Evolutionary conservation across 2,113 vertebrate species (phyloP), one percentile per base, ranked within the genome.

Genomic region (Etia nguti): DNA sequence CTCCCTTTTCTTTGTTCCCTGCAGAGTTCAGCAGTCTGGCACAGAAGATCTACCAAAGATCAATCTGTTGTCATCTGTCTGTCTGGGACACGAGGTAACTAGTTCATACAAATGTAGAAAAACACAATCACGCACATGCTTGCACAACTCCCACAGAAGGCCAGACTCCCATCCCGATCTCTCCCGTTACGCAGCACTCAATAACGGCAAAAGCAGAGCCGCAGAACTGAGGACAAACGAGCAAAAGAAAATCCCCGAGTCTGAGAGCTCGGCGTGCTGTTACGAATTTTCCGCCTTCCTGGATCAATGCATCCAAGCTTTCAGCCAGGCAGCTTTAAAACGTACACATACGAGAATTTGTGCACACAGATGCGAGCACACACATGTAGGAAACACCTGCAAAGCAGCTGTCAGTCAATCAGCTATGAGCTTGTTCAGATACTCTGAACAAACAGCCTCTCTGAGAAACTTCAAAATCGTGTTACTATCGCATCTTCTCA

Each of bases 171-270:
- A 82, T 75, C 79, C 34, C 88, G 62, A 10, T 79, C 88, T 81
- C 62, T 59, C 50, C 34, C 52, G 85, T 56, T 90, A 92, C 65
- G 82, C 79, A 87, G 84, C 82, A 91, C 83, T 46, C 87, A 85
- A 93, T 92, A 92, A 90, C 31, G 4, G 29, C 87, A 89, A 91
- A 93, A 62, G 70, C 91, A 90, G 77, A 77, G 86, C 85, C 16
- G 83, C 89, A 92, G 86, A 91, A 84, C 92, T 54, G 86, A 75
- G 84, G 54, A 89, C 88, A 89, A 88, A 91, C 56, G 8, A 85
- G 90, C 82, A 79, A 87, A 62, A 91, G 86, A 89, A 90, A 92
- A 93, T 92, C 91, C 87, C 89, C 8, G 55, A 93, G 88, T 87
- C 87, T 29, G 43, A 80, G 77, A 86, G 79, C 89, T 91, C 88